Evolutionary conservation across 2,797 vertebrate species (phyloP).

Genomic region (Aeoliscus strigatus): DNA sequence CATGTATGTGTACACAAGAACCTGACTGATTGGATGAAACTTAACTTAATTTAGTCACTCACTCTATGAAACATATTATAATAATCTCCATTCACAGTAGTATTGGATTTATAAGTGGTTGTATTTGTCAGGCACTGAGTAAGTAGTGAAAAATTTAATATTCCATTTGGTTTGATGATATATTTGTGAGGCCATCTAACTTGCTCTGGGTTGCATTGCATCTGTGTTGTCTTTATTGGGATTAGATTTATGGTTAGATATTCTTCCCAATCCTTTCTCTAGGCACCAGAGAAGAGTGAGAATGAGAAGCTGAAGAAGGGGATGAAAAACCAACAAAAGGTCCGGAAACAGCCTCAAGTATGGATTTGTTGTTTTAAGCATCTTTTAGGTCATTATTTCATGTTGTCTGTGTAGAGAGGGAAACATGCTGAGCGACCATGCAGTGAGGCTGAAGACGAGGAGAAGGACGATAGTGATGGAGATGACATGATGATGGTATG

Average conservation of each 20-base stretch:
- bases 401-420: slow-evolving; percentile 41
- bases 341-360: neutral
- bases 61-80: too few species aligned
- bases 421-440: slow-evolving; percentile 37
- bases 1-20: too few species aligned
- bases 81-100: too few species aligned
- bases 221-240: neutral
- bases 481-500: slow-evolving; percentile 70
- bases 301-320: slow-evolving; percentile 47
- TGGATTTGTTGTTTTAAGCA: neutral
- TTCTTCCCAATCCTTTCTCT: neutral
- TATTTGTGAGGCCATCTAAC: too few species aligned
- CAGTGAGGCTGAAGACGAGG: slow-evolving; percentile 61
- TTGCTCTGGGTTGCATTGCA: neutral
- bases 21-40: too few species aligned
- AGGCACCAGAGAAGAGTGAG: slow-evolving; percentile 30
- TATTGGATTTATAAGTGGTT: too few species aligned
- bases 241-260: neutral
- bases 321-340: slow-evolving; percentile 56
- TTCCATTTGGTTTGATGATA: too few species aligned
- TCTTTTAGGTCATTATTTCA: neutral
- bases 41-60: too few species aligned
- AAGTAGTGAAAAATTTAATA: too few species aligned
- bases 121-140: too few species aligned
- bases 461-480: slow-evolving; percentile 59